Evolutionary conservation across 2,888 invertebrate species (phyloP), one percentile per base, ranked within the genome.

Genomic region (Chesias legatella): DNA sequence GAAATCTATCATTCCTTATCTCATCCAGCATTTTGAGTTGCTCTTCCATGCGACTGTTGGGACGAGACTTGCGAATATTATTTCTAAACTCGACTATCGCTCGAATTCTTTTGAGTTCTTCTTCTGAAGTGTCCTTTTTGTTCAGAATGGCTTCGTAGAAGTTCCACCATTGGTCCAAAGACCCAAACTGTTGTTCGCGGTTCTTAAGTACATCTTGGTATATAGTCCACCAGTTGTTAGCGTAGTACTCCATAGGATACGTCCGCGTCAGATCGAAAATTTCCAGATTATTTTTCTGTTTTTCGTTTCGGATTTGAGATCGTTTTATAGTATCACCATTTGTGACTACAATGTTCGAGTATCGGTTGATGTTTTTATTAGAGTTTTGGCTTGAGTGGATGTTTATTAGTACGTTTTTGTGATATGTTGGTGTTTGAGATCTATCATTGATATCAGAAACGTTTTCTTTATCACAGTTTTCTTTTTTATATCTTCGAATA

Each of bases 221-320:
- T 1, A 89, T 89, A 0, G 67, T 56, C 89, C 89, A 89, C 89
- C 88, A 89, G 36, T 89, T 89, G 53, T 89, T 89, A 0, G 89
- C 89, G 58, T 89, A 89, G 42, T 86, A 89, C 45, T 88, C 71
- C 26, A 66, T 48, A 0, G 89, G 88, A 42, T 88, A 88, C 0
- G 83, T 82, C 0, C 79, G 53, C 0, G 82, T 86, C 20, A 88
- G 43, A 32, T 88, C 86, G 17, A 78, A 77, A 1, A 86, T 85
- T 63, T 86, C 81, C 0, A 67, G 13, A 21, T 67, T 70, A 13
- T 75, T 74, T 48, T 49, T 63, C 0, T 61, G 55, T 5, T 65
- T 65, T 22, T 72, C 60, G 1, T 69, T 61, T 6, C 64, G 65
- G 0, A 52, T 58, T 47, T 62, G 69, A 1, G 64, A 60, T 26